A percentile compares a stretch with the other conserved stretches of the same genome.
Conservation (phyloP, 1,140 invertebrate species). For the Scaptomyza pallida region DNA sequence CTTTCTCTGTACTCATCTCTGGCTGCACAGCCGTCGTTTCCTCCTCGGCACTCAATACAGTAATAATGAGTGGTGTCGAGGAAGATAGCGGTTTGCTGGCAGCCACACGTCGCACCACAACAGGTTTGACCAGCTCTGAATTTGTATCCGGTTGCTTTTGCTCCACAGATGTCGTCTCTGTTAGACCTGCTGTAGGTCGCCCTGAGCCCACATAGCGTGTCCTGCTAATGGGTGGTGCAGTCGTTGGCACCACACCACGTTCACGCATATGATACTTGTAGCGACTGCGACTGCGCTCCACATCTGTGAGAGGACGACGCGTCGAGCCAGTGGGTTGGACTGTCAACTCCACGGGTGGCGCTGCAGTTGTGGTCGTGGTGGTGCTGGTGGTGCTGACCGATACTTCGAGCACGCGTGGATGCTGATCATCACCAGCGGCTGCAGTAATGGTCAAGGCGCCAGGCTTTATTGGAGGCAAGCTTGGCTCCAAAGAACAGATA, state of each 20-base stretch:
- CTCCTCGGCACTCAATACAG: conserved; percentile 83
- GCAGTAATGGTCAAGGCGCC: conserved; percentile 84
- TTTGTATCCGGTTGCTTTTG: conserved; percentile 28
- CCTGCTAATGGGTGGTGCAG: conserved; percentile 41
- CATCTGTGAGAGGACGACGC: conserved; percentile 59
- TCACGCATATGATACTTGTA: conserved; percentile 85
- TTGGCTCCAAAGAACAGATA: conserved; percentile 90
- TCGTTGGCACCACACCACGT: conserved; percentile 52
- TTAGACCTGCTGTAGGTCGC: conserved; percentile 51
- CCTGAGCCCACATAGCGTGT: conserved; percentile 67
- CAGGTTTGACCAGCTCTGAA: conserved; percentile 14
- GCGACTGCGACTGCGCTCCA: conserved; percentile 72
- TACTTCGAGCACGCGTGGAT: conserved; percentile 73
- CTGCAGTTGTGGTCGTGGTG: conserved; percentile 37
- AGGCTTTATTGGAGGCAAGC: conserved; percentile 85
- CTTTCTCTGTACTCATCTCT: conserved; percentile 41
- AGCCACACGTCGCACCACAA: conserved; percentile 42
- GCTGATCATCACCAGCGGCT: conserved; percentile 78
- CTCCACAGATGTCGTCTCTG: conserved; percentile 36
- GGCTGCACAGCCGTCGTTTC: conserved; percentile 62
- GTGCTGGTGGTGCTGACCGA: conserved; percentile 50
- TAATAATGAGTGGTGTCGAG: conserved; percentile 84
- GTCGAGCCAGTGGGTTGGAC: conserved; percentile 52
- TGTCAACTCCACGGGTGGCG: conserved; percentile 16
- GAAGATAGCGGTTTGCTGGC: conserved; percentile 47